A percentile compares a stretch with the other conserved stretches of the same genome.
These are phyloP conservation scores for Papilio protenor DNA, from an alignment of 2,888 invertebrate species.

Conservation along the genomic window DNA sequence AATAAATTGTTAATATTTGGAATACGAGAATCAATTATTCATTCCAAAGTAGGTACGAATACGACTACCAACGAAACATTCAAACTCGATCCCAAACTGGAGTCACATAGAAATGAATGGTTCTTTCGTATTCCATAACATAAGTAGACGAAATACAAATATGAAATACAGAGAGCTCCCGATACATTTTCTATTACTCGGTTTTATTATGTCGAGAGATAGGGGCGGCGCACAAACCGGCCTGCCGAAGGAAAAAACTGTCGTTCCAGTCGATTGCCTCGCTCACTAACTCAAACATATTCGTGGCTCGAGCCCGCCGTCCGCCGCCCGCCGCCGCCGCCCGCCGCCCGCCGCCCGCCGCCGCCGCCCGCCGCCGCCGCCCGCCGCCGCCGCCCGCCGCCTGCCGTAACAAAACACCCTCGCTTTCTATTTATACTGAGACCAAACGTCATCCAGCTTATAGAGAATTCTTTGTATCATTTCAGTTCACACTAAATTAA, in stretches of 20 bases:
- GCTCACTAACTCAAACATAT: constrained; percentile 37
- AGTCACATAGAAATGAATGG: too few species aligned
- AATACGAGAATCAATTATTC: not conserved
- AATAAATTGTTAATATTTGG: not conserved
- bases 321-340: not conserved
- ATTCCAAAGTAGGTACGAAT: not conserved
- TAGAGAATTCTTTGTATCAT: not conserved
- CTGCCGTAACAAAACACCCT: too few species aligned
- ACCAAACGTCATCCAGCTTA: not conserved
- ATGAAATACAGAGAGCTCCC: constrained; percentile 9
- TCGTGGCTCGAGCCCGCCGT: not conserved
- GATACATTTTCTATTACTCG: constrained; percentile 29
- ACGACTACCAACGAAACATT: not conserved
- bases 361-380: not conserved
- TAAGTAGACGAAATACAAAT: constrained; percentile 20
- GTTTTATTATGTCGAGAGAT: constrained; percentile 35
- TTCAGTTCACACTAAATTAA: not conserved
- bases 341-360: not conserved
- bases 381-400: not conserved
- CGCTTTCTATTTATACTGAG: not conserved
- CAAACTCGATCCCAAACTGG: not conserved
- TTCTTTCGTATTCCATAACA: not conserved
- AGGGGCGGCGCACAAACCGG: constrained; percentile 11
- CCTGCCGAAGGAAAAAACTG: constrained; percentile 26
- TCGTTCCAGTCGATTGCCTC: constrained; percentile 35